Evolutionary conservation across 2,888 invertebrate species (phyloP).

Genomic region (Pomacea canaliculata): DNA sequence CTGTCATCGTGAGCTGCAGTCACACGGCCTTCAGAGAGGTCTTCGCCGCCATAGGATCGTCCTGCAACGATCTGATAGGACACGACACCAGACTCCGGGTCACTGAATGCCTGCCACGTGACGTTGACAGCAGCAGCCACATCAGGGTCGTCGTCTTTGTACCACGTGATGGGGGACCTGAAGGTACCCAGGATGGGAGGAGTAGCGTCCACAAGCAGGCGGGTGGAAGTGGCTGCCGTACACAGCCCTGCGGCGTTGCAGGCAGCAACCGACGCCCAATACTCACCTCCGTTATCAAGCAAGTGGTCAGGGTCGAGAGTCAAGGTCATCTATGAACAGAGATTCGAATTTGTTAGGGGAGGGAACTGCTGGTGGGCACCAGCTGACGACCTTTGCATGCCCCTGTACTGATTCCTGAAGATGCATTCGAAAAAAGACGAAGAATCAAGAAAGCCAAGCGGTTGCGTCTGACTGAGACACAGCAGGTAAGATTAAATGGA

Average conservation of each 20-base stretch:
- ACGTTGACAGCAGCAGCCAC: neutral
- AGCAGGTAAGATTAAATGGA: no score
- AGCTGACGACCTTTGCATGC: no score
- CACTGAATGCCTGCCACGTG: conserved; percentile 36
- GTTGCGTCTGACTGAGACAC: no score
- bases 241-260: conserved; percentile 43
- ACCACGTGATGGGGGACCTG: neutral
- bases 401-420: no score
- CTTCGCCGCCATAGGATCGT: conserved; percentile 9
- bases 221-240: conserved; percentile 28
- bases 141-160: neutral
- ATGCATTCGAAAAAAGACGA: no score
- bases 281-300: conserved; percentile 30
- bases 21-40: conserved; percentile 3
- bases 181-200: conserved; percentile 41
- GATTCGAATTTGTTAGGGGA: no score
- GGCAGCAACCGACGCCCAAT: conserved; percentile 29
- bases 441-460: no score
- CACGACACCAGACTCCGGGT: conserved; percentile 35
- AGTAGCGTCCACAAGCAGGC: conserved; percentile 42
- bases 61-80: conserved; percentile 21
- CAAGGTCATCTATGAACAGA: neutral
- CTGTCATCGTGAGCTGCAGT: neutral
- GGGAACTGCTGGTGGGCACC: no score
- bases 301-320: conserved; percentile 13